phyloP scores from a whole-genome alignment of 2,797 vertebrate genomes.

The Falco concolor region DNA sequence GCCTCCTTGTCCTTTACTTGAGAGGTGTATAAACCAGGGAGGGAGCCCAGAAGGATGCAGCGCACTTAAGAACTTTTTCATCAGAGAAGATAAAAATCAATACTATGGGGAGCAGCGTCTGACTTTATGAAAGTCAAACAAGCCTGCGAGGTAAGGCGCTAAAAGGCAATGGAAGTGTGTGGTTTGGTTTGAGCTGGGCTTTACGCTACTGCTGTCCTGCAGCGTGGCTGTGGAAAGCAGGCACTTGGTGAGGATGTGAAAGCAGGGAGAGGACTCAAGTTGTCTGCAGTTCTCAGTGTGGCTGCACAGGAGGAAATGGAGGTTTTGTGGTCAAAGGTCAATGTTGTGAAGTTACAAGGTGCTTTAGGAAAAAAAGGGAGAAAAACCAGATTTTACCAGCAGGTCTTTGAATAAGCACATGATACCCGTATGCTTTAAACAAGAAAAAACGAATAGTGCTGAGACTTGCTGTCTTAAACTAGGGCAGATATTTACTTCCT shows the following conservation, averaged over 20 bases:
- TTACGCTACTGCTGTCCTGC: not conserved
- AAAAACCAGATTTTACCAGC: not conserved
- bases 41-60: not conserved
- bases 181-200: not conserved
- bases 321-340: not conserved
- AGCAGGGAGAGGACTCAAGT: not conserved
- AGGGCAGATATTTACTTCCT: not conserved
- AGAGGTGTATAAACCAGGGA: not conserved
- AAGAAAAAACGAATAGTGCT: not conserved
- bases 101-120: not conserved
- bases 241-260: not conserved
- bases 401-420: not conserved
- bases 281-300: not conserved
- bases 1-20: not conserved
- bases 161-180: not conserved
- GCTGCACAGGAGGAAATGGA: not conserved
- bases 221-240: not conserved
- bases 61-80: not conserved
- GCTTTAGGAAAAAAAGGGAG: not conserved
- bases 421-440: not conserved
- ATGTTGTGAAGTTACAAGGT: not conserved
- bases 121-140: not conserved
- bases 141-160: not conserved
- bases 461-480: not conserved
- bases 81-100: not conserved